Evolutionary conservation across 2,888 invertebrate genomes (phyloP), one percentile per base, ranked within the genome.

Genomic region (Gandaritis pyraliata): DNA sequence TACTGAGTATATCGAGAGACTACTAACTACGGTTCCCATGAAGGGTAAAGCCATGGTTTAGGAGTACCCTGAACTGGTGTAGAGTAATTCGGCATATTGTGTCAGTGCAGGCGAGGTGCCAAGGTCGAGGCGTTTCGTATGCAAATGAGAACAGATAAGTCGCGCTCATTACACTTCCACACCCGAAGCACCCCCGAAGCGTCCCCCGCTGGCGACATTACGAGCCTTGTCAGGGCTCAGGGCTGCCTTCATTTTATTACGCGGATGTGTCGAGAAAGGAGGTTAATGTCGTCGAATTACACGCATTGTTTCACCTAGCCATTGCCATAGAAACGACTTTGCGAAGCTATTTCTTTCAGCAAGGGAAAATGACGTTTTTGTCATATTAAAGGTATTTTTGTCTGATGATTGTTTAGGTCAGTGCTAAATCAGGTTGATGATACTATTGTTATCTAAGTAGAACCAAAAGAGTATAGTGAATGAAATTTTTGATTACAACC

Each of bases 111-210:
- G 78, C 68, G 69, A 75, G 82, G 85, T 86, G 88, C 85, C 90
- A 90, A 90, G 90, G 91, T 89, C 90, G 89, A 80, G 82, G 80
- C 80, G 85, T 85, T 83, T 74, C 77, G 85, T 83, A 90, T 90
- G 90, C 83, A 90, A 92, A 91, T 90, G 86, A 86, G 83, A 80
- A 72, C 73, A 87, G 88, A 90, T 90, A 90, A 88, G 86, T 86
- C 84, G 81, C 81, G 81, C 83, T 90, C 87, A 88, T 90, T 89
- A 90, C 86, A 80, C 79, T 76, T 81, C 64, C 74, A 82, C 84
- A 83, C 81, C 81, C 83, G 78, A 49, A 54, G 54, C 59, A 54
- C 53, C 58, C 58, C 75, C 79, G 73, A 74, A 58, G 79, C 80
- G 75, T 77, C 81, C 81, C 82, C 80, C 77, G 75, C 72, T 74